Conservation (phyloP, 2,888 invertebrate genomes). For the Hydraecia micacea region DNA sequence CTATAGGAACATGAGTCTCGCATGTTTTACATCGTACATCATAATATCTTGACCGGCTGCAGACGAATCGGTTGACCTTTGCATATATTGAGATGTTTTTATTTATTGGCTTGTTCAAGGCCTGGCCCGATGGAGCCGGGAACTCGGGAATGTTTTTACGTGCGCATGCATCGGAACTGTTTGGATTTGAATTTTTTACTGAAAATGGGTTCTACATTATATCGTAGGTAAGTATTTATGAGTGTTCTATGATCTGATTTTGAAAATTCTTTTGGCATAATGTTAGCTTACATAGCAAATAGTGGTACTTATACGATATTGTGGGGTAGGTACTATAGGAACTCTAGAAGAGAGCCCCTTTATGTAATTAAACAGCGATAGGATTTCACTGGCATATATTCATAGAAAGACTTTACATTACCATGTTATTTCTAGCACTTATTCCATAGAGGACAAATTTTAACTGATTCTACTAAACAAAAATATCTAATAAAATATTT, state of each 20-base stretch:
- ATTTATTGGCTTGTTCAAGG: slow-evolving; percentile 55
- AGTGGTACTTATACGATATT: not conserved
- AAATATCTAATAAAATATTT: too few relatives aligned
- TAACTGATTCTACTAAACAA: too few relatives aligned
- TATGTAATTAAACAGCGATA: too few relatives aligned
- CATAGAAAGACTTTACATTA: too few relatives aligned
- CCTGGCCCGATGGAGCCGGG: slow-evolving; percentile 14
- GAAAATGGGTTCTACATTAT: slow-evolving; percentile 4
- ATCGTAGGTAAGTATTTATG: not conserved
- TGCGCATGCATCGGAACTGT: not conserved
- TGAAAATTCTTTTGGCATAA: not conserved
- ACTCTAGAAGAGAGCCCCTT: too few relatives aligned
- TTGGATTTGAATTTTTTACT: slow-evolving; percentile 30
- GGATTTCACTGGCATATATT: too few relatives aligned
- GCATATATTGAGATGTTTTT: slow-evolving; percentile 60
- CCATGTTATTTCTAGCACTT: too few relatives aligned
- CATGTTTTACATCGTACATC: slow-evolving; percentile 49
- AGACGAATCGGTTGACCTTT: slow-evolving; percentile 55
- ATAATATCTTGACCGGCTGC: slow-evolving; percentile 49
- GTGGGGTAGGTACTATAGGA: too few relatives aligned
- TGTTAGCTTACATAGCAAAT: not conserved
- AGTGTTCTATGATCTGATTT: not conserved
- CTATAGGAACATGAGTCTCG: slow-evolving; percentile 47
- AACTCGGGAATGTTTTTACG: slow-evolving; percentile 26
- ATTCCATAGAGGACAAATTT: too few relatives aligned